phyloP scores from a whole-genome alignment of 2,797 vertebrate species.

The Enteromius mattozi region DNA sequence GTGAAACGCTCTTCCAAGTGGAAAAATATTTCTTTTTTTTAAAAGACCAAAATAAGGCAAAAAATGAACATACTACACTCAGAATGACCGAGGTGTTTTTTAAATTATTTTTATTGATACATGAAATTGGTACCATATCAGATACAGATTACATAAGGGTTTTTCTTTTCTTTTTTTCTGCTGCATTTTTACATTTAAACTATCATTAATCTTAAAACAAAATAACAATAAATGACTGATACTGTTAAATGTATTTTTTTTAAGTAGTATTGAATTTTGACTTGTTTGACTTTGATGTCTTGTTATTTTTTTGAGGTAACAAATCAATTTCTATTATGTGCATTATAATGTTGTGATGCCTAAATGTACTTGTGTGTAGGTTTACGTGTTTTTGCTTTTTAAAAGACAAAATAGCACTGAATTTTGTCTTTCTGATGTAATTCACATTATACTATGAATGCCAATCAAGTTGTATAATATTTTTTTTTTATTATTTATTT shows the following conservation, averaged over 20 bases:
- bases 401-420: not conserved
- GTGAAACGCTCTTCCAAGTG: not conserved
- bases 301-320: too few species aligned
- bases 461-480: not conserved
- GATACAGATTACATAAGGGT: not conserved
- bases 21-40: not conserved
- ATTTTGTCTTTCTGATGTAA: not conserved
- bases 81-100: not conserved
- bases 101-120: too few species aligned
- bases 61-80: not conserved
- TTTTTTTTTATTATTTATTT: not conserved
- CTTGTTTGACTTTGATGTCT: too few species aligned
- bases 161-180: not conserved
- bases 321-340: not conserved
- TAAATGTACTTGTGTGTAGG: not conserved
- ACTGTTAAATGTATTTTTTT: not conserved
- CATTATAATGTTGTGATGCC: not conserved
- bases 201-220: not conserved
- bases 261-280: not conserved
- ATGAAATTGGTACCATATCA: not conserved
- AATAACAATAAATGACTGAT: not conserved
- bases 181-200: not conserved
- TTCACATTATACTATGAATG: not conserved
- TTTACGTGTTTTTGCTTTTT: not conserved
- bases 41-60: not conserved